phyloP scores from a whole-genome alignment of 2,797 vertebrate species.

The Phrynocephalus vlangalii region DNA sequence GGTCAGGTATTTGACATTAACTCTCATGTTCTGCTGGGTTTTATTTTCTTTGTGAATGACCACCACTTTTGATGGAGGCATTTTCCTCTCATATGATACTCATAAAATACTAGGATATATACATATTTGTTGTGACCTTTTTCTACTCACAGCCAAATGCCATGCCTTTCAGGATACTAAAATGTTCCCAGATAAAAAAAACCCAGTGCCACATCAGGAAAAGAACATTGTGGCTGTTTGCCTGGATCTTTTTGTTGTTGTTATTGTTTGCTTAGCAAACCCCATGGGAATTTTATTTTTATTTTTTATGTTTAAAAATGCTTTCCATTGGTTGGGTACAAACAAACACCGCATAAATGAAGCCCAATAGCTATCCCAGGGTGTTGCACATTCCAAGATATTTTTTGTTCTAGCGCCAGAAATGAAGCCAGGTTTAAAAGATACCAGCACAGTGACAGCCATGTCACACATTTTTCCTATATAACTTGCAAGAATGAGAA shows the following conservation, averaged over 20 bases:
- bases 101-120: not conserved
- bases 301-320: not conserved
- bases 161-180: not conserved
- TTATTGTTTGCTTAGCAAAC: not conserved
- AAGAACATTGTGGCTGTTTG: not conserved
- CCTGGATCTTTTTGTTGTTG: not conserved
- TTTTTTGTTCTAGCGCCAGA: no score
- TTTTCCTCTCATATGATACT: not conserved
- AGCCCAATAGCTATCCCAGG: no score
- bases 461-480: not conserved
- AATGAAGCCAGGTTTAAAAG: not conserved
- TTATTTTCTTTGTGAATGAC: slow-evolving; percentile 1
- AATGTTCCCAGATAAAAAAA: not conserved
- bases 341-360: not conserved
- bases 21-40: slow-evolving; percentile 9
- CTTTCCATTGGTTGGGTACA: not conserved
- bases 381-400: not conserved
- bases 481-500: not conserved
- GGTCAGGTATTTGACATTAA: not conserved
- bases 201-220: not conserved
- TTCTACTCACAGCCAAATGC: no score
- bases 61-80: not conserved
- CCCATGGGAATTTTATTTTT: not conserved
- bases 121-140: not conserved
- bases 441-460: not conserved